A percentile compares a stretch with the other conserved stretches of the same genome.
Evolutionary conservation across 2,113 vertebrate genomes (phyloP).

Genomic region (Channa argus): DNA sequence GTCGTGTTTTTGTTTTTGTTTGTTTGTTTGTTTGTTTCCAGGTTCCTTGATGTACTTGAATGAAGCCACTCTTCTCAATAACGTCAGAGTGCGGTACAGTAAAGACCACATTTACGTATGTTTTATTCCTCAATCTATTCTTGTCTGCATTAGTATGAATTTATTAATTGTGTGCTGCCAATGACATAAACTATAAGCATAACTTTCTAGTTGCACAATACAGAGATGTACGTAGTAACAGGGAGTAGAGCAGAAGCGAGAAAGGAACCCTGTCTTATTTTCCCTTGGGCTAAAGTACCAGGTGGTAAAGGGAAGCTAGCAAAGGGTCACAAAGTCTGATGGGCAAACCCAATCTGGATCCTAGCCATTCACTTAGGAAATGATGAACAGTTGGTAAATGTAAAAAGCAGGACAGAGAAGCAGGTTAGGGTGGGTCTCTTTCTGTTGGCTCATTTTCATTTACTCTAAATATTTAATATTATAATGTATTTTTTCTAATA

Average conservation of each 20-base stretch:
- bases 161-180: background rate
- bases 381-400: slow-evolving; percentile 61
- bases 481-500: background rate
- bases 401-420: slow-evolving; percentile 26
- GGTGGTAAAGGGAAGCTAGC: slow-evolving; percentile 50
- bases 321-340: slow-evolving; percentile 53
- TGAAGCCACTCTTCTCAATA: slow-evolving; percentile 99
- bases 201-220: too few relatives aligned
- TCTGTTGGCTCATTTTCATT: slow-evolving; percentile 11
- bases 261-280: slow-evolving; percentile 19
- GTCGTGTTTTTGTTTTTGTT: background rate
- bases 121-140: slow-evolving; percentile 29
- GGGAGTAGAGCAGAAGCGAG: slow-evolving; percentile 25
- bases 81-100: slow-evolving; percentile 94
- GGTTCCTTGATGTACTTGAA: slow-evolving; percentile 99
- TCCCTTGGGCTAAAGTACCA: slow-evolving; percentile 46
- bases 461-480: slow-evolving; percentile 8
- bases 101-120: slow-evolving; percentile 99
- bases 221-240: slow-evolving; percentile 9
- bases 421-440: slow-evolving; percentile 3
- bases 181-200: background rate
- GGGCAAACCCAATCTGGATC: slow-evolving; percentile 50
- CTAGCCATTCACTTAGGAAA: slow-evolving; percentile 56
- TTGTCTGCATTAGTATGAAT: background rate
- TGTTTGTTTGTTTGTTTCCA: slow-evolving; percentile 65